A percentile compares a stretch with the other conserved stretches of the same genome.
phyloP scores from a whole-genome alignment of 2,888 invertebrate species.

The Yponomeuta sedellus region DNA sequence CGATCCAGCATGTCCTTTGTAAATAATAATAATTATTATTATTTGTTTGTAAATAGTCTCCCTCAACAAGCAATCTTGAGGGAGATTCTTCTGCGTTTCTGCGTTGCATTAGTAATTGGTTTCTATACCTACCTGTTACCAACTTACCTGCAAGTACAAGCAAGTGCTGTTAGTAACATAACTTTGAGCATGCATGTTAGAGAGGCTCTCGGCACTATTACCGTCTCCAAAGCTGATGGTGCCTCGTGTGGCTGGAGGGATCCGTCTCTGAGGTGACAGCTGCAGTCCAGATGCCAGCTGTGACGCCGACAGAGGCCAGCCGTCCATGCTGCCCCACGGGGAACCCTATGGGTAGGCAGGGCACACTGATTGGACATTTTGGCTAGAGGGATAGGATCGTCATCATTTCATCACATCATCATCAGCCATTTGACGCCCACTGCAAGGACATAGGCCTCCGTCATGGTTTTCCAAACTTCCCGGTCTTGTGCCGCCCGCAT shows the following conservation, averaged over 20 bases:
- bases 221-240: not conserved
- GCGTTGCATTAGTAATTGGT: too few species aligned
- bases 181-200: not conserved
- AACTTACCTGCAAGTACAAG: not conserved
- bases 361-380: not conserved
- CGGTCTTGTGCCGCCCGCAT: too few species aligned
- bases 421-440: too few species aligned
- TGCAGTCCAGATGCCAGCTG: conserved; percentile 19
- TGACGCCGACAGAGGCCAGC: conserved; percentile 27
- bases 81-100: too few species aligned
- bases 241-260: not conserved
- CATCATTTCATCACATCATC: too few species aligned
- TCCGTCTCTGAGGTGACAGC: not conserved
- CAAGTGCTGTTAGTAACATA: not conserved
- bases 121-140: too few species aligned
- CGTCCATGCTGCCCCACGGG: conserved; percentile 33
- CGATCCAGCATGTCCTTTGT: too few species aligned
- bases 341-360: conserved; percentile 26
- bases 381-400: not conserved
- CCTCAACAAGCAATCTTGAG: too few species aligned
- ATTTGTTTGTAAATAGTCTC: too few species aligned
- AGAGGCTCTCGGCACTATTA: not conserved
- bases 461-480: too few species aligned
- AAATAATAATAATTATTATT: too few species aligned
- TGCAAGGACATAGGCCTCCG: too few species aligned